phyloP scores from a whole-genome alignment of 92 coral and sea anemone species.

The Desmophyllum pertusum region DNA sequence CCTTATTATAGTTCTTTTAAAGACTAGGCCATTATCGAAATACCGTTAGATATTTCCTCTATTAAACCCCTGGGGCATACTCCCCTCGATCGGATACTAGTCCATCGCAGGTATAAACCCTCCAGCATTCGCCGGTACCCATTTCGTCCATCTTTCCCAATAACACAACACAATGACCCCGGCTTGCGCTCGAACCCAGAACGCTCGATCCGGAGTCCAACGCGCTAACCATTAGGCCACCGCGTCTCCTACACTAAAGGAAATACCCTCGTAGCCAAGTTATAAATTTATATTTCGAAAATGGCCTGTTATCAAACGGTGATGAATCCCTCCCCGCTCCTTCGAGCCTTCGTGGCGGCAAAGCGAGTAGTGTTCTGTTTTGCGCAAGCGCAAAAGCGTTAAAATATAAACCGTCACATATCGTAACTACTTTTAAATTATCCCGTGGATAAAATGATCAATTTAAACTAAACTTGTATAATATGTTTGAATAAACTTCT shows the following conservation, averaged over 20 bases:
- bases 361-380: constrained; percentile 25
- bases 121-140: too few species aligned
- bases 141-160: too few species aligned
- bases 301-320: not conserved
- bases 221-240: too few species aligned
- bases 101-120: too few species aligned
- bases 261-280: not conserved
- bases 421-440: constrained; percentile 10
- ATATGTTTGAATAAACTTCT: not conserved
- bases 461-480: not conserved
- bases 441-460: constrained; percentile 19
- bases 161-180: too few species aligned
- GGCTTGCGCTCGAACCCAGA: too few species aligned
- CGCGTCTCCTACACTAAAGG: too few species aligned
- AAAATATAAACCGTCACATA: constrained; percentile 23
- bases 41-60: not conserved
- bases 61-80: not conserved
- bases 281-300: not conserved
- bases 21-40: not conserved
- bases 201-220: too few species aligned
- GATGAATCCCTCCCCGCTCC: not conserved
- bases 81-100: too few species aligned
- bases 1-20: not conserved
- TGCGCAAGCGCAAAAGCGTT: constrained; percentile 61
- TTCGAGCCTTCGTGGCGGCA: constrained; percentile 6